phyloP scores from a whole-genome alignment of 2,888 invertebrate genomes.

The Napeogenes inachia region DNA sequence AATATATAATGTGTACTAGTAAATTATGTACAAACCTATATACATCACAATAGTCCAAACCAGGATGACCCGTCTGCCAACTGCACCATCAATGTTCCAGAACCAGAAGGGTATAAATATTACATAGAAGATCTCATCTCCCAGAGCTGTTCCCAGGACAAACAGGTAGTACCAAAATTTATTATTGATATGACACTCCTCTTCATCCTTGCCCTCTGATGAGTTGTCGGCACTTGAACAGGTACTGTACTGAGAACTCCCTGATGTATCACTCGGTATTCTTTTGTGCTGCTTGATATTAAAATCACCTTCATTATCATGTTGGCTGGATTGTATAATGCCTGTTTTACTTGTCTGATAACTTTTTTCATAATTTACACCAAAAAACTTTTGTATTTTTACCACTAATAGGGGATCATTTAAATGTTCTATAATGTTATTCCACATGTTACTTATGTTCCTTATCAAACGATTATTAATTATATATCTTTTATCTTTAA shows the following conservation, averaged over 20 bases:
- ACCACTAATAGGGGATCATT: conserved; percentile 87
- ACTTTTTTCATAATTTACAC: conserved; percentile 77
- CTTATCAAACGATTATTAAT: neutral
- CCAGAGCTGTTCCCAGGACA: conserved; percentile 88
- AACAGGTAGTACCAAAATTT: conserved; percentile 92
- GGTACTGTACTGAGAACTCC: conserved; percentile 51
- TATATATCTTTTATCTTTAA: neutral
- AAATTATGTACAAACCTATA: conserved; percentile 76
- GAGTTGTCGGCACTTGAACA: conserved; percentile 64
- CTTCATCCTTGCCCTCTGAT: conserved; percentile 53
- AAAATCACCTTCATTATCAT: conserved; percentile 44
- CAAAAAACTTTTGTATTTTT: conserved; percentile 87
- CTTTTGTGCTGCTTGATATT: conserved; percentile 58
- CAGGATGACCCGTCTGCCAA: conserved; percentile 87
- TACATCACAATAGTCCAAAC: conserved; percentile 92
- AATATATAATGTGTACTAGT: too few species aligned
- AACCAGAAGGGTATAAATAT: conserved; percentile 96
- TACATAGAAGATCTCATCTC: conserved; percentile 94
- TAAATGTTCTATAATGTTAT: conserved; percentile 79
- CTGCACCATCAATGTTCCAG: conserved; percentile 94
- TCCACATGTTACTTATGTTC: conserved; percentile 54
- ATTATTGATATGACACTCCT: conserved; percentile 79
- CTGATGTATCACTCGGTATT: conserved; percentile 60
- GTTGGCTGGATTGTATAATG: conserved; percentile 50
- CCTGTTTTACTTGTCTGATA: conserved; percentile 44